Percentiles rank a stretch among this genome's conserved stretches.
These are phyloP conservation scores for Phyllostomus discolor DNA, from an alignment of 2,113 vertebrate genomes.

Conservation along the genomic window DNA sequence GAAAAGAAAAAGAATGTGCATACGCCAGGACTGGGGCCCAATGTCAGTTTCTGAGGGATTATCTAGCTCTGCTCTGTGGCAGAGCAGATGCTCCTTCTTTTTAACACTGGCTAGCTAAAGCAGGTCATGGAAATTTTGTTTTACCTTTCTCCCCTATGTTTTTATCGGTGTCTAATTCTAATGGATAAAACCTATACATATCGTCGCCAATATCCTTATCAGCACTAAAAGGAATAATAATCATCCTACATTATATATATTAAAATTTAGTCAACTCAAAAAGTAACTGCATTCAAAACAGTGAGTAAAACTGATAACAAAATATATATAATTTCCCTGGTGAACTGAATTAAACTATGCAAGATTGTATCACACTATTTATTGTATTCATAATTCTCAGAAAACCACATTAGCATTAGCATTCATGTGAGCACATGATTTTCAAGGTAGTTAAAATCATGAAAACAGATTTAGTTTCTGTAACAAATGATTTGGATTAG, in stretches of 20 bases:
- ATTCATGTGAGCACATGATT: background rate
- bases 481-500: background rate
- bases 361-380: background rate
- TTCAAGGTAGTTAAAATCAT: conserved; percentile 1
- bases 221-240: background rate
- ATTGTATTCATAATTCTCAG: background rate
- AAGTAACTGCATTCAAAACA: background rate
- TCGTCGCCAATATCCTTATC: background rate
- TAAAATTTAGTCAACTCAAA: background rate
- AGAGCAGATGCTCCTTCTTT: background rate
- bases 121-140: background rate
- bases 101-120: background rate
- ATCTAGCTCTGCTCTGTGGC: background rate
- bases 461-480: background rate
- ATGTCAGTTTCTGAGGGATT: background rate
- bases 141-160: background rate
- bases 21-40: background rate
- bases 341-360: background rate
- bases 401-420: background rate
- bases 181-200: background rate
- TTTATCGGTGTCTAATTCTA: background rate
- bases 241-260: background rate
- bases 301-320: background rate
- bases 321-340: background rate
- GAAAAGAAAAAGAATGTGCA: background rate